Evolutionary conservation across 2,888 invertebrate species (phyloP), one percentile per base, ranked within the genome.

Genomic region (Ethmia dodecea): DNA sequence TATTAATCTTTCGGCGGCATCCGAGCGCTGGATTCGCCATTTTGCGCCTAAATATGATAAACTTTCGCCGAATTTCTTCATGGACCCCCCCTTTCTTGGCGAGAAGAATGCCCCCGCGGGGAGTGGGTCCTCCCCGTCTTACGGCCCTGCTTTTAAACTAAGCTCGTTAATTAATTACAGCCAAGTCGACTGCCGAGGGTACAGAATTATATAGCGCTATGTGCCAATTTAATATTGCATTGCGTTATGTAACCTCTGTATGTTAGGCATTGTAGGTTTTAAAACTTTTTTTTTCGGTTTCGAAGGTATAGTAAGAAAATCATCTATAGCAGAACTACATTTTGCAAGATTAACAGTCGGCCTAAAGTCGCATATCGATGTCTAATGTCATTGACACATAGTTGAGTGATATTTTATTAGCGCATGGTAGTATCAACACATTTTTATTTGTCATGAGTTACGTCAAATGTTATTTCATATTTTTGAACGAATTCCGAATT

Each of bases 151-250:
- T 86, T 86, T 86, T 86, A 86, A 86, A 86, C 86, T 87, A 86
- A 87, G 86, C 86, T 84, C 84, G 86, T 86, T 87, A 87, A 87
- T 87, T 87, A 87, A 87, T 87, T 87, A 87, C 81, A 79, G 80
- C 72, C 76, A 79, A 84, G 83, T 81, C 81, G 80, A 65, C 76
- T 73, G 63, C 68, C 60, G 72, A 70, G 79, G 76, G 71, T 73
- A 72, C 68, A 71, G 69, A 64, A 71, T 70, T 79, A 80, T 70
- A 73, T 79, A 79, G 69, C 64, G 77, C 67, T 81, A 81, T 81
- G 79, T 81, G 76, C 77, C 76, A 69, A 68, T 75, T 79, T 72
- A 71, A 79, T 77, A 77, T 78, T 78, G 78, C 79, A 77, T 52
- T 49, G 45, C 40, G 33, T 28, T 35, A 39, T 41, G 37, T 40